Percentiles rank a stretch among this genome's conserved stretches.
Evolutionary conservation across 2,888 invertebrate genomes (phyloP).

Genomic region (Eucera pruinosa): DNA sequence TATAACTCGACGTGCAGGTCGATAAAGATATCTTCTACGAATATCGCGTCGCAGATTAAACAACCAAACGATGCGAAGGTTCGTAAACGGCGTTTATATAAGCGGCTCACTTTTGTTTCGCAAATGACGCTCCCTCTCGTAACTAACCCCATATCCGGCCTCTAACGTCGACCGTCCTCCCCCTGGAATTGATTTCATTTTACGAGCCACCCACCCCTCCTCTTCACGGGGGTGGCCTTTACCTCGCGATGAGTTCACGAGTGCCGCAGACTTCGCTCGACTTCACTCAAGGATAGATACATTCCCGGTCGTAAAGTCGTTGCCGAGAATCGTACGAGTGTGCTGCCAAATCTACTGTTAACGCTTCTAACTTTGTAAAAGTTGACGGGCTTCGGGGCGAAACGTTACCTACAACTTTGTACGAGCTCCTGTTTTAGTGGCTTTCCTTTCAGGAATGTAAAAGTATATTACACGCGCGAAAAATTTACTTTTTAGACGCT

Average conservation of each 20-base stretch:
- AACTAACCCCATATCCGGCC: slow-evolving; percentile 57
- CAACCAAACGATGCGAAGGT: slow-evolving; percentile 29
- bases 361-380: slow-evolving; percentile 55
- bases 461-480: no score
- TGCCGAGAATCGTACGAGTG: slow-evolving; percentile 54
- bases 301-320: slow-evolving; percentile 63
- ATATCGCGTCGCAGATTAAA: slow-evolving; percentile 30
- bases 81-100: slow-evolving; percentile 51
- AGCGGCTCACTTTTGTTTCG: slow-evolving; percentile 56
- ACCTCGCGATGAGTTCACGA: slow-evolving; percentile 19
- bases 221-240: slow-evolving; percentile 13
- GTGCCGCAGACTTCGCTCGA: slow-evolving; percentile 25
- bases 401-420: no score
- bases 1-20: background rate
- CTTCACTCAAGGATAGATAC: slow-evolving; percentile 48
- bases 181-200: slow-evolving; percentile 72
- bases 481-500: no score
- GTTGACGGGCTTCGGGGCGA: background rate
- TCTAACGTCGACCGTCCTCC: slow-evolving; percentile 52
- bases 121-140: slow-evolving; percentile 53
- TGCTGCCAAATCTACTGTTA: slow-evolving; percentile 60
- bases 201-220: slow-evolving; percentile 60
- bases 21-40: background rate
- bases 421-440: no score
- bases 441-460: no score